phyloP scores from a whole-genome alignment of 2,888 invertebrate species.

The Cantharis rufa region DNA sequence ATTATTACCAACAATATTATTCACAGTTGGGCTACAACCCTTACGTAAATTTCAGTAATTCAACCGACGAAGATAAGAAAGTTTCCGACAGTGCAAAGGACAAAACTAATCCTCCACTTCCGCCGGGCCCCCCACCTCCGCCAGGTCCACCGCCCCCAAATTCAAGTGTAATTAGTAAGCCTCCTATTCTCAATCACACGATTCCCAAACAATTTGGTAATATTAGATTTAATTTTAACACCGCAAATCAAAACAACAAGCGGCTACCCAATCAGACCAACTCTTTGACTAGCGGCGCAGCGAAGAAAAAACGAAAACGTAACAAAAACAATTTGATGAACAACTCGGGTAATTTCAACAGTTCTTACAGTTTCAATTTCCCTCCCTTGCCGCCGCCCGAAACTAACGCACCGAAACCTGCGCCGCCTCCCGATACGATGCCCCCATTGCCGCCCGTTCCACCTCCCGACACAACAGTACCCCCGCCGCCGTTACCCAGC shows the following conservation, averaged over 20 bases:
- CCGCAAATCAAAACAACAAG: conserved; percentile 42
- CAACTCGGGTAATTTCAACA: conserved; percentile 43
- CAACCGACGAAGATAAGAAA: conserved; percentile 38
- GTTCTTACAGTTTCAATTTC: conserved; percentile 48
- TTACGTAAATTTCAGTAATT: conserved; percentile 45
- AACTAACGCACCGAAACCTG: conserved; percentile 55
- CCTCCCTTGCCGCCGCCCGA: conserved; percentile 60
- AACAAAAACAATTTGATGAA: conserved; percentile 54
- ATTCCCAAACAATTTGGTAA: conserved; percentile 56
- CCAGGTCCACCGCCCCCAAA: conserved; percentile 41
- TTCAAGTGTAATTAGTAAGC: conserved; percentile 51
- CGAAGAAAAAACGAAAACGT: conserved; percentile 77
- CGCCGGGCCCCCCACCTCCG: conserved; percentile 62
- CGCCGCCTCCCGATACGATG: conserved; percentile 60
- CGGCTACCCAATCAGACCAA: conserved; percentile 43
- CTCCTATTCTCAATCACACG: conserved; percentile 47
- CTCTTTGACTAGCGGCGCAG: conserved; percentile 58
- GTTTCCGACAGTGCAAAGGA: conserved; percentile 39
- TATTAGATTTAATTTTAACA: conserved; percentile 61
- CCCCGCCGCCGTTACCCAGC: conserved; percentile 59
- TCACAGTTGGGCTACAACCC: conserved; percentile 39
- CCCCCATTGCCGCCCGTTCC: conserved; percentile 61
- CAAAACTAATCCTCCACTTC: conserved; percentile 60
- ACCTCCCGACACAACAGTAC: conserved; percentile 48
- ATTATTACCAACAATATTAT: conserved; percentile 59